Percentiles rank a stretch among this genome's conserved stretches.
phyloP scores from a whole-genome alignment of 2,888 invertebrate species.

The Heliconius ismenius region DNA sequence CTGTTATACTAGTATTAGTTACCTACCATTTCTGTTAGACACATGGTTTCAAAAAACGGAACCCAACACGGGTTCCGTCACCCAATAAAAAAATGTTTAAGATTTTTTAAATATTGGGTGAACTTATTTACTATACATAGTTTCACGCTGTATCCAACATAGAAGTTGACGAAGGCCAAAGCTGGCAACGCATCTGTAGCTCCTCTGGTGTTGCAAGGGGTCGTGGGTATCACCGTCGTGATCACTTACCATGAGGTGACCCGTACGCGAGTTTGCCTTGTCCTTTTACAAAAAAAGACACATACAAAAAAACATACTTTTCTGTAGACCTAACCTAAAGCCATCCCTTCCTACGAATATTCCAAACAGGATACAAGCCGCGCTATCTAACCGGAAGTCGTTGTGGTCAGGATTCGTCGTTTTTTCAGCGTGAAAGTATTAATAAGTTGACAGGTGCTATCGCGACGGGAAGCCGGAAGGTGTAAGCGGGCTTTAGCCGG shows the following conservation, averaged over 20 bases:
- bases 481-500: slow-evolving; percentile 30
- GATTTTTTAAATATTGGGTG: no score
- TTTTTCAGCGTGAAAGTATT: slow-evolving; percentile 39
- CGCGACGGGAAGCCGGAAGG: slow-evolving; percentile 41
- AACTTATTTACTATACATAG: no score
- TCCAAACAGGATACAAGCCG: slow-evolving; percentile 27
- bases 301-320: not conserved
- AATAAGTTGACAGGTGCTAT: slow-evolving; percentile 41
- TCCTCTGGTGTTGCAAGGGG: no score
- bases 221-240: no score
- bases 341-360: not conserved
- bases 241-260: no score
- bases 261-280: no score
- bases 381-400: slow-evolving; percentile 40
- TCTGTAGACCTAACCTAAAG: not conserved
- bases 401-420: slow-evolving; percentile 38
- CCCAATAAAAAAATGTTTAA: no score
- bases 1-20: not conserved
- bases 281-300: not conserved
- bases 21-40: not conserved
- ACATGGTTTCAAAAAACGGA: not conserved
- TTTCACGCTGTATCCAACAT: no score
- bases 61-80: no score
- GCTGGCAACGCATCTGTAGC: no score
- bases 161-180: no score